Conservation (phyloP, 2,797 vertebrate genomes). For the Anableps anableps region DNA sequence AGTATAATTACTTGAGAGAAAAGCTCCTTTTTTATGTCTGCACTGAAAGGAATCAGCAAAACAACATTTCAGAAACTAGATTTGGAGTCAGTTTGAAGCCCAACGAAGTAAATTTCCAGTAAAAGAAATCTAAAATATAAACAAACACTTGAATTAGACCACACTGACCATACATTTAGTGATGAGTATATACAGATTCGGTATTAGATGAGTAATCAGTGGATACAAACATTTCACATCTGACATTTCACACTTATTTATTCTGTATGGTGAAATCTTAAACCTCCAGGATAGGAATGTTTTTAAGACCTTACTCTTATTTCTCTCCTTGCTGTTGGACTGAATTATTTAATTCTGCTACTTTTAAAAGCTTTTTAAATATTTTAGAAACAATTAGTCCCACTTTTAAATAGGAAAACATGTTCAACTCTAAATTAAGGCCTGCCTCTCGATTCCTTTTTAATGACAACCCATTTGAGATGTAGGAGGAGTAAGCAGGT, state of each 20-base stretch:
- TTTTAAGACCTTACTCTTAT: neutral
- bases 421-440: too few relatives aligned
- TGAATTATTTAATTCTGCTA: too few relatives aligned
- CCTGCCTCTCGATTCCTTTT: too few relatives aligned
- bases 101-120: neutral
- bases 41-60: neutral
- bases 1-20: neutral
- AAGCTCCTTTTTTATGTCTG: neutral
- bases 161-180: too few relatives aligned
- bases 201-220: neutral
- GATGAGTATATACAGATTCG: neutral
- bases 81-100: neutral
- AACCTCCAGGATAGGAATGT: neutral
- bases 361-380: too few relatives aligned
- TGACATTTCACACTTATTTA: neutral
- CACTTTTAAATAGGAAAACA: too few relatives aligned
- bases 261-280: neutral
- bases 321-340: neutral
- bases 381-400: too few relatives aligned
- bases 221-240: neutral
- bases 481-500: too few relatives aligned
- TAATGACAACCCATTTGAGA: too few relatives aligned
- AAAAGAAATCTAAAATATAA: neutral
- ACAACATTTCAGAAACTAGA: neutral
- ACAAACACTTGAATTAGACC: neutral